Percentiles rank a stretch among this genome's conserved stretches.
These are phyloP conservation scores for Sinonovacula constricta DNA, from an alignment of 1,140 invertebrate species.

Conservation along the genomic window DNA sequence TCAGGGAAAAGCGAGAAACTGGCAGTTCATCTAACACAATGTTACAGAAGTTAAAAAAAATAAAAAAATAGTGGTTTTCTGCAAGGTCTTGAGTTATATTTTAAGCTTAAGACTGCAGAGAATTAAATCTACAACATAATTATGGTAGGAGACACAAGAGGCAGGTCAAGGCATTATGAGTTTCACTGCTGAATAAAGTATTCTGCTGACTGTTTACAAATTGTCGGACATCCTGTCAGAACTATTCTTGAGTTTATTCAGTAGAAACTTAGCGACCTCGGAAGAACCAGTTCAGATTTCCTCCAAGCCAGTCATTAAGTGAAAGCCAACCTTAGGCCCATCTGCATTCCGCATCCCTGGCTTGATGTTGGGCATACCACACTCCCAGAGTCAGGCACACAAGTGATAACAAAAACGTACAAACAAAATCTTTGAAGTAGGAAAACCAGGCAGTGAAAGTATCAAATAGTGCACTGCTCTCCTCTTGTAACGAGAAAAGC, in stretches of 20 bases:
- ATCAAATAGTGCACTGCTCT: constrained; percentile 30
- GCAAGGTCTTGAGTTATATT: too few species aligned
- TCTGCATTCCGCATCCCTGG: constrained; percentile 8
- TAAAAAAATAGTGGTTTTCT: too few species aligned
- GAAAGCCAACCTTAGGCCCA: constrained; percentile 14
- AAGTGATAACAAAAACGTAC: constrained; percentile 29
- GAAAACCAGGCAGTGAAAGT: constrained; percentile 34
- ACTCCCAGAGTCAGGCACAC: not conserved
- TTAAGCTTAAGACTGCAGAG: too few species aligned
- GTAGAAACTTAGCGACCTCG: not conserved
- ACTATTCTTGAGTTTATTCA: not conserved
- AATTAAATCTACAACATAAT: too few species aligned
- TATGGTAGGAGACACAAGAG: too few species aligned
- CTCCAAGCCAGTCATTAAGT: not conserved
- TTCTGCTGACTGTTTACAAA: too few species aligned
- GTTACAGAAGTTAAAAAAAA: too few species aligned
- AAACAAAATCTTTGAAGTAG: constrained; percentile 33
- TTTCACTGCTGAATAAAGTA: too few species aligned
- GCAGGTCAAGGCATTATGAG: too few species aligned
- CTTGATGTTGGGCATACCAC: not conserved
- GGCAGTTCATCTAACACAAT: too few species aligned
- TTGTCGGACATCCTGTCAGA: too few species aligned
- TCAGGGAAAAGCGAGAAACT: too few species aligned
- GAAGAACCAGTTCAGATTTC: not conserved
- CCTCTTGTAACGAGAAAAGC: constrained; percentile 18